A percentile compares a stretch with the other conserved stretches of the same genome.
Evolutionary conservation across 2,113 vertebrate species (phyloP).

Genomic region (Cyrtonyx montezumae): DNA sequence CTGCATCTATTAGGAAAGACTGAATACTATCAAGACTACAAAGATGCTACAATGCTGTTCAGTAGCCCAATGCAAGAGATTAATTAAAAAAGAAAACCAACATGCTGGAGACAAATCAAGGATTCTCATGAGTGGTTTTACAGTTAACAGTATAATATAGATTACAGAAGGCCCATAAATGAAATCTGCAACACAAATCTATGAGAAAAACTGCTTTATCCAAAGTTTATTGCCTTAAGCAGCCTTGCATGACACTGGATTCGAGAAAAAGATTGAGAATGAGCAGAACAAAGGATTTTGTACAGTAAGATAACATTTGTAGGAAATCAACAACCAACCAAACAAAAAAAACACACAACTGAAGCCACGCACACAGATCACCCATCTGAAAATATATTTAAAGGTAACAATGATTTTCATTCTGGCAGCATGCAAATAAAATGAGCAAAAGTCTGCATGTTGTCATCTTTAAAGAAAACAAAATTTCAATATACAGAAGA

Average conservation of each 20-base stretch:
- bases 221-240: slow-evolving; percentile 40
- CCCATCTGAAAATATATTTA: background rate
- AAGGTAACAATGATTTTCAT: background rate
- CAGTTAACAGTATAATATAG: background rate
- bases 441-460: background rate
- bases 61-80: background rate
- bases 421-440: background rate
- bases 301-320: background rate
- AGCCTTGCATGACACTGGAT: background rate
- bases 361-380: background rate
- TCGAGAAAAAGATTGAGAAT: background rate
- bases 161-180: slow-evolving; percentile 15
- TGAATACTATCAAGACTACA: background rate
- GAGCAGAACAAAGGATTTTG: slow-evolving; percentile 7
- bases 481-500: background rate
- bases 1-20: background rate
- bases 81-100: background rate
- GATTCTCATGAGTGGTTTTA: slow-evolving; percentile 12
- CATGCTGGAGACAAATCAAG: background rate
- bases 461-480: background rate
- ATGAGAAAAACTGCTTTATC: background rate
- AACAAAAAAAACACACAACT: background rate
- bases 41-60: background rate
- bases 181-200: slow-evolving; percentile 5
- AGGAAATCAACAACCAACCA: background rate